A percentile compares a stretch with the other conserved stretches of the same genome.
Conservation (phyloP, 1,140 invertebrate species). For the Drosophila sturtevanti region DNA sequence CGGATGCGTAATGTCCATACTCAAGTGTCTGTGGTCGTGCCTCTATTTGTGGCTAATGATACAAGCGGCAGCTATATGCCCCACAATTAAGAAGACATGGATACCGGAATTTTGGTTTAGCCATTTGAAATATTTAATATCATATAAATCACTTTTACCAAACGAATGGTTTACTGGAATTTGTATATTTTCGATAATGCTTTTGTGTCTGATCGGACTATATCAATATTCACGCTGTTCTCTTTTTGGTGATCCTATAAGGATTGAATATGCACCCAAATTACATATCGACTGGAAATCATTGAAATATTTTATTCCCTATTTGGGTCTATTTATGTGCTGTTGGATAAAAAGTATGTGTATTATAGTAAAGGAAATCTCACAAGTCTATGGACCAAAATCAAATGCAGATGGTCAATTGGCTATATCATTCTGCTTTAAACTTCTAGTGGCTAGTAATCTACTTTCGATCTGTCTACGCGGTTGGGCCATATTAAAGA, state of each 20-base stretch:
- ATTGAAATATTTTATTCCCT: conserved; percentile 10
- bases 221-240: conserved; percentile 21
- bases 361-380: not conserved
- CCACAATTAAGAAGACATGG: not conserved
- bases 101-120: not conserved
- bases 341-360: conserved; percentile 14
- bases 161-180: not conserved
- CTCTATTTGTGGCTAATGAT: conserved; percentile 36
- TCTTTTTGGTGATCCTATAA: not conserved
- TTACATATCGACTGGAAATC: not conserved
- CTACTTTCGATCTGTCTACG: not conserved
- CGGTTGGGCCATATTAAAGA: not conserved
- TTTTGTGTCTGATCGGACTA: not conserved
- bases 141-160: conserved; percentile 3
- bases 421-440: conserved; percentile 11
- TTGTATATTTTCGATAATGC: accelerated
- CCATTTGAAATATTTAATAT: not conserved
- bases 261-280: not conserved
- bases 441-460: conserved; percentile 27
- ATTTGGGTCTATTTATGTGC: not conserved
- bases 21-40: not conserved
- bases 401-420: not conserved
- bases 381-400: not conserved
- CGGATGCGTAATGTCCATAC: not conserved
- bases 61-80: conserved; percentile 6